Conservation (phyloP, 2,797 vertebrate genomes). For the Microcaecilia unicolor region DNA sequence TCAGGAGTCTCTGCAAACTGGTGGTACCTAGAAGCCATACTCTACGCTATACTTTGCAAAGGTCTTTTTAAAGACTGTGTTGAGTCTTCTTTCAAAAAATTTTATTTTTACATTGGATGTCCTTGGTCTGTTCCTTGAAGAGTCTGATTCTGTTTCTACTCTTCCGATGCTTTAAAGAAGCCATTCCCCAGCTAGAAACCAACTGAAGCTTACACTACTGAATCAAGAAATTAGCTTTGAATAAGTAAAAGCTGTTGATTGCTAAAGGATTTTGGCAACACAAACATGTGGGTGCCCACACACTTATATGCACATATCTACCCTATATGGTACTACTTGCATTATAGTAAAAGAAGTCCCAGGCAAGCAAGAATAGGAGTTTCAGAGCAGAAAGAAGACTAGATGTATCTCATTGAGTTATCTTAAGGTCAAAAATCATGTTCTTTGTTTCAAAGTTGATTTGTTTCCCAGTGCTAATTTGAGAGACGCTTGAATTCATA, state of each 20-base stretch:
- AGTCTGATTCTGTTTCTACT: no score
- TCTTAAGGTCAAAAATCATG: conserved; percentile 6
- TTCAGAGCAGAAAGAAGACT: conserved; percentile 2
- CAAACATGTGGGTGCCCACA: not conserved
- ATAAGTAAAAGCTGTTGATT: not conserved
- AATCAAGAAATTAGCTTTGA: not conserved
- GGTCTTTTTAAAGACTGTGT: no score
- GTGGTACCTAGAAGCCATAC: no score
- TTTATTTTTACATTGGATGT: no score
- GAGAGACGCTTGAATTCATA: conserved; percentile 40
- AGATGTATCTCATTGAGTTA: no score
- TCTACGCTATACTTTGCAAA: no score
- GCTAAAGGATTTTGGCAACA: conserved; percentile 1
- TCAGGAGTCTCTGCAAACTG: no score
- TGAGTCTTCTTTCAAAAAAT: no score
- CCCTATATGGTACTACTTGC: not conserved
- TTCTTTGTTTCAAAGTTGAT: conserved; percentile 5
- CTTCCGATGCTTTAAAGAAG: no score
- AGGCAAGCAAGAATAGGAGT: not conserved
- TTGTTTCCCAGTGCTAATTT: conserved; percentile 11
- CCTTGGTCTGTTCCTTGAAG: no score
- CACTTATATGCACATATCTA: not conserved
- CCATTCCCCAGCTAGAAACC: no score
- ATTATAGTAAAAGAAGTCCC: not conserved
- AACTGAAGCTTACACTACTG: no score